A percentile compares a stretch with the other conserved stretches of the same genome.
Evolutionary conservation across 2,113 vertebrate genomes (phyloP).

Genomic region (Nestor notabilis): DNA sequence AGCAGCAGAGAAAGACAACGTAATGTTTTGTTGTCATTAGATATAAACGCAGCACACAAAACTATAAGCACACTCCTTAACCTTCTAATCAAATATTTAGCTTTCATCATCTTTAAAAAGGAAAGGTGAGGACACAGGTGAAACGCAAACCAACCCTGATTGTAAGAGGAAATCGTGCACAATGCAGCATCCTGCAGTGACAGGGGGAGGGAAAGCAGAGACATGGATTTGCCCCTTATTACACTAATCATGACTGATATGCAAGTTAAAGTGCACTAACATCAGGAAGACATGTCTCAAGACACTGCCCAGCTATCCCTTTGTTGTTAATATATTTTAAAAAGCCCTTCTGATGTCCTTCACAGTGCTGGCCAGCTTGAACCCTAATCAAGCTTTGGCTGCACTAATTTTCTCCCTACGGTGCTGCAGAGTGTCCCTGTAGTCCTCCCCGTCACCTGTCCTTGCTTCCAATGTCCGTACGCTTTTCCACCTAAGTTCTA

Average conservation of each 20-base stretch:
- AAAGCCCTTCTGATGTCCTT: no score
- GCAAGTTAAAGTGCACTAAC: background rate
- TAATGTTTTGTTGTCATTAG: background rate
- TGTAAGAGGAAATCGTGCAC: background rate
- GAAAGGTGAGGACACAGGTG: background rate
- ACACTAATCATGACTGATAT: background rate
- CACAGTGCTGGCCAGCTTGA: no score
- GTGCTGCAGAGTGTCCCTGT: background rate
- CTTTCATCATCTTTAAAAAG: background rate
- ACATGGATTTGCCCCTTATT: background rate
- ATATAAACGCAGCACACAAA: background rate
- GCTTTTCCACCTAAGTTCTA: background rate
- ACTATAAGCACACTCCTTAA: background rate
- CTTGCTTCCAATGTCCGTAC: background rate
- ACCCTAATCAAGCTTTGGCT: background rate
- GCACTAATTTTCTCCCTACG: background rate
- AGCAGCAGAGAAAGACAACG: background rate
- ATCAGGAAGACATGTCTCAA: background rate
- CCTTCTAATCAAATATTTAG: background rate
- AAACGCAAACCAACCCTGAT: background rate
- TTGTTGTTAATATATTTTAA: no score
- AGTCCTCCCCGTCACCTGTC: background rate
- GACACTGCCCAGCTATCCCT: background rate
- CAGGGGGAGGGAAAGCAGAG: background rate
- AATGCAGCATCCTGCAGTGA: background rate